Evolutionary conservation across 2,797 vertebrate genomes (phyloP).

Genomic region (Parotocinclus haroldoi): DNA sequence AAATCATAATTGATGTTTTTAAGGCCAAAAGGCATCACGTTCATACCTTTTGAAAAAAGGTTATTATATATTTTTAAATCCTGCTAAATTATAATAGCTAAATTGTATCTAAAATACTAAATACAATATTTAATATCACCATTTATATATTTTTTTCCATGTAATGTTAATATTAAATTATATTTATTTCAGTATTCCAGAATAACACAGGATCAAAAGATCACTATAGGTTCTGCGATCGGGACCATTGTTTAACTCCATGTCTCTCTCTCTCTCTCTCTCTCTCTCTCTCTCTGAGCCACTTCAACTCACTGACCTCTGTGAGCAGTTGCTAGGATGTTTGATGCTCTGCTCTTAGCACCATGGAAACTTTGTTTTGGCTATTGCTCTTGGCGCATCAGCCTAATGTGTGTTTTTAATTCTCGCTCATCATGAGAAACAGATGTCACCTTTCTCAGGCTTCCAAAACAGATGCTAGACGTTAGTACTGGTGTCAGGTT

Average conservation of each 20-base stretch:
- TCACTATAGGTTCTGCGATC: background rate
- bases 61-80: too few species aligned
- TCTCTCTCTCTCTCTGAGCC: background rate
- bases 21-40: too few species aligned
- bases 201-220: too few species aligned
- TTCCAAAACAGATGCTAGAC: slow-evolving; percentile 19
- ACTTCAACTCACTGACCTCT: slow-evolving; percentile 12
- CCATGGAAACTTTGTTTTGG: slow-evolving; percentile 40
- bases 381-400: slow-evolving; percentile 22
- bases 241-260: background rate
- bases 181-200: too few species aligned
- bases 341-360: slow-evolving; percentile 34
- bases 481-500: background rate
- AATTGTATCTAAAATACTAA: too few species aligned
- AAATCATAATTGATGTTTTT: too few species aligned
- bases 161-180: too few species aligned
- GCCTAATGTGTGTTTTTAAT: slow-evolving; percentile 32
- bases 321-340: slow-evolving; percentile 44
- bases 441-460: slow-evolving; percentile 23
- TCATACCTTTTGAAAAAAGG: too few species aligned
- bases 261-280: background rate
- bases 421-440: slow-evolving; percentile 26
- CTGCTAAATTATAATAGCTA: too few species aligned
- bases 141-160: too few species aligned
- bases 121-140: too few species aligned